Evolutionary conservation across 2,888 invertebrate genomes (phyloP), one percentile per base, ranked within the genome.

Genomic region (Leptopilina drosophilae): DNA sequence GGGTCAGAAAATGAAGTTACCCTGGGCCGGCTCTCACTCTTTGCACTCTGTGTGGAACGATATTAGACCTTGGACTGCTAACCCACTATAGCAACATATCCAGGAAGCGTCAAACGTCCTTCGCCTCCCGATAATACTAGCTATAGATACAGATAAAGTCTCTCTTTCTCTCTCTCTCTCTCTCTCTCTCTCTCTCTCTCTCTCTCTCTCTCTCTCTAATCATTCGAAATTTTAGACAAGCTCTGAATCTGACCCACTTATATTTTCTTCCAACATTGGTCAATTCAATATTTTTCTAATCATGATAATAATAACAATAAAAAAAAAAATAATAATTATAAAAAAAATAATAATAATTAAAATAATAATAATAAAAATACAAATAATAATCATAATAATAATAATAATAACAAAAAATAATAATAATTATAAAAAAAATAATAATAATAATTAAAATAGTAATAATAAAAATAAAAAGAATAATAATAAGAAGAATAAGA

Each of bases 31-130:
- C 49, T 49, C 9, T 11, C 49, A 9, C 49, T 49, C 49, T 49
- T 49, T 49, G 81, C 80, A 79, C 82, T 83, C 33, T 33, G 33
- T 33, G 33, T 33, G 80, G 85, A 82, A 82, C 81, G 65, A 80
- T 79, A 56, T 73, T 65, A 82, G 80, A 84, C 87, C 87, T 87
- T 87, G 87, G 76, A 84, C 87, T 82, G 79, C 82, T 87, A 83
- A 87, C 87, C 87, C 78, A 87, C 69, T 87, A 84, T 82, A 73
- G 77, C 78, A 76, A 64, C 73, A 46, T 78, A 64, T 64, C 67
- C 79, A 81, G 80, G 77, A 79, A 80, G 82, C 83, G 69, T 62
- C 49, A 75, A 79, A 64, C 79, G 84, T 84, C 86, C 83, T 86
- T 84, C 84, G 80, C 75, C 80, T 81, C 80, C 82, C 85, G 81